phyloP scores from a whole-genome alignment of 2,888 invertebrate genomes.

The Melinaea marsaeus region DNA sequence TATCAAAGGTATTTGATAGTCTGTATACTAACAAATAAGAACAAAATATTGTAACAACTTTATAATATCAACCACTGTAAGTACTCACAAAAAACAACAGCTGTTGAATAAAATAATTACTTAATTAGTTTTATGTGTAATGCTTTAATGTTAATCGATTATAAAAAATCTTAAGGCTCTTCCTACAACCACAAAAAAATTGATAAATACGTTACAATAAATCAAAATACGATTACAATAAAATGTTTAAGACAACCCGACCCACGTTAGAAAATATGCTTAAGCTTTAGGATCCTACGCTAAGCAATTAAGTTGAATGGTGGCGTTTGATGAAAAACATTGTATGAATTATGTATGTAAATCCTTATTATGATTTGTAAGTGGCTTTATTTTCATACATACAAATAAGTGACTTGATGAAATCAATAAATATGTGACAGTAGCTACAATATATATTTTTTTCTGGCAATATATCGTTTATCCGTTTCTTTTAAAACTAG shows the following conservation, averaged over 20 bases:
- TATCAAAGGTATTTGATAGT: too few species aligned
- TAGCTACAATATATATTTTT: background rate
- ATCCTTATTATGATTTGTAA: constrained; percentile 49
- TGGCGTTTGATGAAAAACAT: constrained; percentile 56
- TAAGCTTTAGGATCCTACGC: constrained; percentile 52
- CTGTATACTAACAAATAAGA: too few species aligned
- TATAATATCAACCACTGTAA: too few species aligned
- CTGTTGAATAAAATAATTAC: too few species aligned
- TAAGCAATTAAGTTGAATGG: constrained; percentile 66
- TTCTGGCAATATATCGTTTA: background rate
- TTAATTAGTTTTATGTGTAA: too few species aligned
- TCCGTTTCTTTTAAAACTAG: too few species aligned
- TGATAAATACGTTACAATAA: background rate
- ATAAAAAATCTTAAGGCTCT: too few species aligned
- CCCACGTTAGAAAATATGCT: constrained; percentile 3
- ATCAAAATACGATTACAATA: too few species aligned
- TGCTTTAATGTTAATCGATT: too few species aligned
- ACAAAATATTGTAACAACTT: too few species aligned
- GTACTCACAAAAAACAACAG: too few species aligned
- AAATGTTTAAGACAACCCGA: background rate
- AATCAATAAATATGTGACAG: background rate
- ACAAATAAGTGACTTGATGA: background rate
- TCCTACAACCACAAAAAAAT: background rate
- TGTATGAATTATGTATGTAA: constrained; percentile 66
- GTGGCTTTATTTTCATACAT: constrained; percentile 39